Percentiles rank a stretch among this genome's conserved stretches.
Evolutionary conservation across 2,113 vertebrate genomes (phyloP).

Genomic region (Leiothrix lutea): DNA sequence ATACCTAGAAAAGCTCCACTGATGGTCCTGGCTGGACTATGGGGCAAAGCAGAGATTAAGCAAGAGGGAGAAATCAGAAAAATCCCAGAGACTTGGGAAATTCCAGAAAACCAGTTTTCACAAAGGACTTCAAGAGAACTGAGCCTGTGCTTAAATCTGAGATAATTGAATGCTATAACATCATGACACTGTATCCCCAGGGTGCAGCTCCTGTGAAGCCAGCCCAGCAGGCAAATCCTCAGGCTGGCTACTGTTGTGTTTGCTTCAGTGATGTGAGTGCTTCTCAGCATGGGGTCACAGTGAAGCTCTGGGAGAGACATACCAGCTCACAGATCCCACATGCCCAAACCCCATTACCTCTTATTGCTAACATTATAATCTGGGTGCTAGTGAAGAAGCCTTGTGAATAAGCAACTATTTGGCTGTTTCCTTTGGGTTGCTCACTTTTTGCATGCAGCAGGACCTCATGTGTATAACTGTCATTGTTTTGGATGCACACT

Average conservation of each 20-base stretch:
- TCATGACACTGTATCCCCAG: background rate
- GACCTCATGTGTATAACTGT: background rate
- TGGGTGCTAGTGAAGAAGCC: background rate
- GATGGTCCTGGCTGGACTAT: background rate
- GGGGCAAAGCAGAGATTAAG: background rate
- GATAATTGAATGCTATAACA: background rate
- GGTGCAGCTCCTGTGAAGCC: background rate
- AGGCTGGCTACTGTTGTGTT: background rate
- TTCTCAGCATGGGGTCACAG: background rate
- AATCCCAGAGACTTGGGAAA: background rate
- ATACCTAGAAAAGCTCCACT: background rate
- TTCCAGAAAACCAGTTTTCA: background rate
- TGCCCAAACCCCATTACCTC: background rate
- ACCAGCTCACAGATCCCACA: constrained; percentile 5
- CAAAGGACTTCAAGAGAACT: background rate
- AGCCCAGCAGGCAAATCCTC: background rate
- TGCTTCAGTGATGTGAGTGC: background rate
- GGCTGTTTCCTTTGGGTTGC: background rate
- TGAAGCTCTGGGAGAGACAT: background rate
- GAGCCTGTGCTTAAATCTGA: background rate
- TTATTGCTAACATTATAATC: constrained; percentile 34
- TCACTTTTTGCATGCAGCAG: background rate
- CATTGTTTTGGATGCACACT: background rate
- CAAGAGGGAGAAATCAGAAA: background rate
- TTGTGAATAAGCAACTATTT: background rate